Conservation (phyloP, 2,888 invertebrate species). For the Nephrotoma appendiculata region DNA sequence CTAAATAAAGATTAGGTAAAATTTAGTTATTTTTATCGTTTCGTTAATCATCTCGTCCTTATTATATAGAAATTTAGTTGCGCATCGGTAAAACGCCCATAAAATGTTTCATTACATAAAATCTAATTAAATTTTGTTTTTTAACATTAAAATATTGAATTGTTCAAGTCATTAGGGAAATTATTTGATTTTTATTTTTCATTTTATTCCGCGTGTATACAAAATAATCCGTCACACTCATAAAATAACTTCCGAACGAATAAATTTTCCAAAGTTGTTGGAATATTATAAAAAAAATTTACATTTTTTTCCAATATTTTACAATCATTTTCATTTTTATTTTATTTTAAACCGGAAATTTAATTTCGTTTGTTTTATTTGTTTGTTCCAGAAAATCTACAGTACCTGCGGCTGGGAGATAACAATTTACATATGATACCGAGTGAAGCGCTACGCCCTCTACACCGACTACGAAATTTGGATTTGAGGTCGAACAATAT, state of each 20-base stretch:
- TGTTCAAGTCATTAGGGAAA: neutral
- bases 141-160: neutral
- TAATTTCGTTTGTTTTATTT: conserved; percentile 1
- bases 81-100: neutral
- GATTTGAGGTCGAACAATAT: conserved; percentile 83
- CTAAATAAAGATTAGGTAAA: neutral
- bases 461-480: conserved; percentile 76
- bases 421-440: conserved; percentile 78
- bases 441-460: conserved; percentile 63
- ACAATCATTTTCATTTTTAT: neutral
- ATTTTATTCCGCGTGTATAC: too few species aligned
- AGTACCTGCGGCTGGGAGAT: conserved; percentile 77
- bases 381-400: conserved; percentile 58
- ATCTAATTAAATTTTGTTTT: neutral
- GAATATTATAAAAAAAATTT: neutral
- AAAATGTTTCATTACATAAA: neutral
- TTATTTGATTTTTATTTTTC: neutral
- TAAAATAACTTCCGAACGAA: too few species aligned
- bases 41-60: neutral
- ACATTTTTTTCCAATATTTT: neutral
- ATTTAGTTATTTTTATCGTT: neutral
- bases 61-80: neutral
- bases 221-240: too few species aligned
- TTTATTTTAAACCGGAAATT: neutral
- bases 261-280: neutral